Evolutionary conservation across 2,888 invertebrate species (phyloP).

Genomic region (Uropetala carovei): DNA sequence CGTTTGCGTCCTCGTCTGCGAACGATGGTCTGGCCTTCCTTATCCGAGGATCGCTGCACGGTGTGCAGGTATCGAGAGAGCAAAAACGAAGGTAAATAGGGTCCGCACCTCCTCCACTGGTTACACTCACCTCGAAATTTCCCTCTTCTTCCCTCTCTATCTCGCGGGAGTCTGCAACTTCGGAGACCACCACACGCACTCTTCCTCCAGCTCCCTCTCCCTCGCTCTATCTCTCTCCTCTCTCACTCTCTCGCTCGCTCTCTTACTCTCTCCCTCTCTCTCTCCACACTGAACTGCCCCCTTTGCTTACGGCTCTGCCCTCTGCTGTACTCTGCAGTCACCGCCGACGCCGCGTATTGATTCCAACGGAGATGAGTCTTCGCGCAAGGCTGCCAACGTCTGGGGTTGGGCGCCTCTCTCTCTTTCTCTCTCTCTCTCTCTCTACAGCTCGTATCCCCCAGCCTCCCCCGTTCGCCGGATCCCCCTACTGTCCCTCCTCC

Average conservation of each 20-base stretch:
- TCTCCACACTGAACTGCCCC: conserved; percentile 28
- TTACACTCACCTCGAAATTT: conserved; percentile 47
- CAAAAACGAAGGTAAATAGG: too few species aligned
- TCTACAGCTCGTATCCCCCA: neutral
- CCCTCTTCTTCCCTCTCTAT: conserved; percentile 31
- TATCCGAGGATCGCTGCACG: too few species aligned
- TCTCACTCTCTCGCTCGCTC: neutral
- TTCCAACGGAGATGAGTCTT: conserved; percentile 59
- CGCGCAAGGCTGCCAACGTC: conserved; percentile 61
- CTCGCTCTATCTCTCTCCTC: neutral
- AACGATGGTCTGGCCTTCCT: too few species aligned
- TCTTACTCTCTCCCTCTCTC: too few species aligned
- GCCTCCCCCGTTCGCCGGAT: neutral
- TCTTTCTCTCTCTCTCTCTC: neutral
- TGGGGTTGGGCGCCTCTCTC: conserved; percentile 49
- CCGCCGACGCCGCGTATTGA: conserved; percentile 62
- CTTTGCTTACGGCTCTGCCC: conserved; percentile 54
- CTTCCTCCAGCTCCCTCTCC: neutral
- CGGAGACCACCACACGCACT: neutral
- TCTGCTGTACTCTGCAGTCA: conserved; percentile 63
- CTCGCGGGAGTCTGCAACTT: conserved; percentile 50
- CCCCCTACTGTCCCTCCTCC: neutral
- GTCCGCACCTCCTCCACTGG: neutral
- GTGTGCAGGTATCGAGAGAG: too few species aligned
- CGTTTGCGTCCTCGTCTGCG: too few species aligned